phyloP scores from a whole-genome alignment of 2,113 vertebrate species.

The Sterrhoptilus dennistouni region DNA sequence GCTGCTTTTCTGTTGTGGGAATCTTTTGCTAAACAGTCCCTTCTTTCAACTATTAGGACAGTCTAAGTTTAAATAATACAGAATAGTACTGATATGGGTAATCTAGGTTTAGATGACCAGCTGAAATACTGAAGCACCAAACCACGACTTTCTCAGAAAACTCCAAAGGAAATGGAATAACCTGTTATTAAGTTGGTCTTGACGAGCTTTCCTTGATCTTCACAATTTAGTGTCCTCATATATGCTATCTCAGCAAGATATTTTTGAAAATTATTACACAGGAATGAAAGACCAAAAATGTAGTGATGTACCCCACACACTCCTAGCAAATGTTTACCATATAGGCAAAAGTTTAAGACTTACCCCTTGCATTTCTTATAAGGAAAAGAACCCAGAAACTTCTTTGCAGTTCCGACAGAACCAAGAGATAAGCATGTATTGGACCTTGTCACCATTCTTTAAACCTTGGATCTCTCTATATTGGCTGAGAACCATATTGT shows the following conservation, averaged over 20 bases:
- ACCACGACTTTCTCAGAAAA: neutral
- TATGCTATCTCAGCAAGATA: neutral
- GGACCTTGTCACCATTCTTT: too few relatives aligned
- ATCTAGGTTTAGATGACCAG: neutral
- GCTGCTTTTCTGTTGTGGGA: neutral
- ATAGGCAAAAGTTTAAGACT: too few relatives aligned
- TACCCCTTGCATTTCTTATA: too few relatives aligned
- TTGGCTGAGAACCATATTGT: too few relatives aligned
- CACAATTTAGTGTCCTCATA: neutral
- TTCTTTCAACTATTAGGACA: neutral
- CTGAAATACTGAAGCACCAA: neutral
- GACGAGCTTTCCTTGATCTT: neutral
- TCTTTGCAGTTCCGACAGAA: too few relatives aligned
- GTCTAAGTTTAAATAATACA: neutral
- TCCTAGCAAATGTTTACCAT: too few relatives aligned
- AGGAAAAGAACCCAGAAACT: too few relatives aligned
- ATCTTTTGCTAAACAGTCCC: neutral
- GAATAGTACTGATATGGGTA: neutral
- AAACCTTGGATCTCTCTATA: too few relatives aligned
- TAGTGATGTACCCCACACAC: too few relatives aligned
- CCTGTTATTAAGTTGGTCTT: neutral
- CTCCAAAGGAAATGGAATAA: neutral
- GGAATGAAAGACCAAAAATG: neutral
- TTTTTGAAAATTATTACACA: neutral
- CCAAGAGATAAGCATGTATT: too few relatives aligned